These are phyloP conservation scores for Cyanistes caeruleus DNA, from an alignment of 2,113 vertebrate species.

Conservation along the genomic window DNA sequence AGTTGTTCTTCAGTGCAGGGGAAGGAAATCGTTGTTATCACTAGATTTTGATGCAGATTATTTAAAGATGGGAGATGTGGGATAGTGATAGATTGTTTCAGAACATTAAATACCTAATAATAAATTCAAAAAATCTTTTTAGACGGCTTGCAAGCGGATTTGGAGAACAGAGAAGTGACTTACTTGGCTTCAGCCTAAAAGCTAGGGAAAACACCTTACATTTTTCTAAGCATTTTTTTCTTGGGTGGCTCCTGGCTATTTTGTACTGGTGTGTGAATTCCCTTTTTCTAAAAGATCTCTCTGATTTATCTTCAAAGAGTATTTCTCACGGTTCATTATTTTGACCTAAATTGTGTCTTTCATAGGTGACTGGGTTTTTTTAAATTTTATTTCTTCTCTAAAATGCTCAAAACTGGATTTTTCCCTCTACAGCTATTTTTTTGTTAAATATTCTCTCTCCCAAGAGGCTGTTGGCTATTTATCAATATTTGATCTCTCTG, in stretches of 20 bases:
- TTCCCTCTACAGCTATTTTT: neutral
- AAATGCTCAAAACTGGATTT: neutral
- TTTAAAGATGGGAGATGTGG: neutral
- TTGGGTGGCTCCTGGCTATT: conserved; percentile 4
- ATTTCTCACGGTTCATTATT: neutral
- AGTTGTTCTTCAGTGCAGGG: neutral
- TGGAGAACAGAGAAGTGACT: neutral
- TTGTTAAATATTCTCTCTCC: neutral
- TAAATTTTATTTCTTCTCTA: neutral
- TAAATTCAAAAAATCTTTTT: neutral
- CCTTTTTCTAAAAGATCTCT: neutral
- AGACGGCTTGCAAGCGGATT: neutral
- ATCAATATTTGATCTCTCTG: conserved; percentile 56
- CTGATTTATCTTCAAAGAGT: conserved; percentile 6
- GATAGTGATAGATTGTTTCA: neutral
- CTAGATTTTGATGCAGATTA: neutral
- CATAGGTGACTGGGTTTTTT: neutral
- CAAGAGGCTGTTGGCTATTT: conserved; percentile 13
- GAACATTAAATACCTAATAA: neutral
- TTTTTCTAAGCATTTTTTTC: neutral
- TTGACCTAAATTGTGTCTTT: neutral
- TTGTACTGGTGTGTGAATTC: neutral
- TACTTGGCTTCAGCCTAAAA: neutral
- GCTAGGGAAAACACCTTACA: neutral
- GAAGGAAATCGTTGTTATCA: neutral